phyloP scores from a whole-genome alignment of 2,113 vertebrate species.

The Lepus americanus region DNA sequence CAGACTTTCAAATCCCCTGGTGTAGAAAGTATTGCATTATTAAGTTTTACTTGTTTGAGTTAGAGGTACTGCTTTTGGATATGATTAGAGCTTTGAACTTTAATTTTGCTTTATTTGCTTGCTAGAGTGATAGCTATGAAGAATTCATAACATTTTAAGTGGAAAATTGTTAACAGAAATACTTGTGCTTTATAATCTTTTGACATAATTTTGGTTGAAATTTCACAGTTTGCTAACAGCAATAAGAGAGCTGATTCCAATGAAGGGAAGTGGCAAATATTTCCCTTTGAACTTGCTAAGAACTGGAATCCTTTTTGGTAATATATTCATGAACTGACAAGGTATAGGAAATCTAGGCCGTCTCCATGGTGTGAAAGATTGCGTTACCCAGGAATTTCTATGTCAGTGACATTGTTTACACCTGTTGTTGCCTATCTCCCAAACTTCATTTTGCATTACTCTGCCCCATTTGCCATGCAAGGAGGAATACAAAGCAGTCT shows the following conservation, averaged over 20 bases:
- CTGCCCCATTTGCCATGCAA: not conserved
- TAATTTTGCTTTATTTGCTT: slow-evolving; percentile 68
- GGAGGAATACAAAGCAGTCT: not conserved
- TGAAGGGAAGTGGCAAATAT: slow-evolving; percentile 54
- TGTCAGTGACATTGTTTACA: not conserved
- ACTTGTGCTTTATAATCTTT: slow-evolving; percentile 39
- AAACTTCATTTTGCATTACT: not conserved
- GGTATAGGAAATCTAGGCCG: not conserved
- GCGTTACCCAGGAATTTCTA: slow-evolving; percentile 18
- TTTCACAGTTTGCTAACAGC: slow-evolving; percentile 63
- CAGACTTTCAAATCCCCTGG: slow-evolving; percentile 37
- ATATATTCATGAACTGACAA: not conserved
- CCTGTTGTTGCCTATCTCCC: slow-evolving; percentile 16
- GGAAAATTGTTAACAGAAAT: slow-evolving; percentile 56
- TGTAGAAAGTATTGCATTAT: slow-evolving; percentile 31
- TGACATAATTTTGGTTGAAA: slow-evolving; percentile 64
- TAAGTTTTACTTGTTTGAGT: slow-evolving; percentile 72
- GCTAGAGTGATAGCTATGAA: slow-evolving; percentile 45
- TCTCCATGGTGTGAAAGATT: not conserved
- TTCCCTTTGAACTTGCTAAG: slow-evolving; percentile 70
- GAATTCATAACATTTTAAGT: slow-evolving; percentile 54
- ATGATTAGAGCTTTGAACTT: slow-evolving; percentile 62
- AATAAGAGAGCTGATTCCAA: slow-evolving; percentile 62
- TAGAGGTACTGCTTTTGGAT: slow-evolving; percentile 52
- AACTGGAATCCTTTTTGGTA: not conserved